A percentile compares a stretch with the other conserved stretches of the same genome.
phyloP scores from a whole-genome alignment of 2,113 vertebrate species.

The Dipodomys stephensi region DNA sequence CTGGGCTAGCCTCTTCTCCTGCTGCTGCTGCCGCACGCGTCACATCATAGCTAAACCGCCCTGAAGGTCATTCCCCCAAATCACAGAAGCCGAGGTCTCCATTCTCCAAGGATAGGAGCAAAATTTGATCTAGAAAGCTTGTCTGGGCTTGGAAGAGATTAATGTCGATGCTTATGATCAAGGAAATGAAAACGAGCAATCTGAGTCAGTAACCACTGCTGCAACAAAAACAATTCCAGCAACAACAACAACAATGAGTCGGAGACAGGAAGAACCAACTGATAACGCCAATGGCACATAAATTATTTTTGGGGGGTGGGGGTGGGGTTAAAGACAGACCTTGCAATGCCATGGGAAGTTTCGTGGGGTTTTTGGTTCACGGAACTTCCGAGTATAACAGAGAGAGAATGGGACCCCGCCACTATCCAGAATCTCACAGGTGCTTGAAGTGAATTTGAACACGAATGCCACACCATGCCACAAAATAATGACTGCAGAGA shows the following conservation, averaged over 20 bases:
- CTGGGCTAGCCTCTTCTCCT: not conserved
- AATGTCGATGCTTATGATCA: conserved; percentile 79
- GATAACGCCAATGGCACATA: conserved; percentile 72
- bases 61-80: conserved; percentile 52
- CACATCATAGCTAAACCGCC: not conserved
- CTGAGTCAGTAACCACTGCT: conserved; percentile 82
- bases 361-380: conserved; percentile 66
- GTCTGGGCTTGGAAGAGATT: conserved; percentile 81
- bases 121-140: conserved; percentile 73
- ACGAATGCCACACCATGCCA: not conserved
- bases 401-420: not conserved
- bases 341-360: conserved; percentile 66
- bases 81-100: conserved; percentile 63
- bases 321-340: conserved; percentile 71
- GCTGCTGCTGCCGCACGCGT: not conserved
- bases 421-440: not conserved
- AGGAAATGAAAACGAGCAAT: conserved; percentile 86
- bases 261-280: conserved; percentile 75
- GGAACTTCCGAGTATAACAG: not conserved
- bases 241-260: conserved; percentile 66
- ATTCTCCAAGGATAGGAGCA: conserved; percentile 51
- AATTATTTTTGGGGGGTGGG: conserved; percentile 64
- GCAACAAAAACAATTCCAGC: conserved; percentile 80
- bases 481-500: not conserved
- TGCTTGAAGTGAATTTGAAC: not conserved